Evolutionary conservation across 2,113 vertebrate species (phyloP), one percentile per base, ranked within the genome.

Genomic region (Halcyon senegalensis): DNA sequence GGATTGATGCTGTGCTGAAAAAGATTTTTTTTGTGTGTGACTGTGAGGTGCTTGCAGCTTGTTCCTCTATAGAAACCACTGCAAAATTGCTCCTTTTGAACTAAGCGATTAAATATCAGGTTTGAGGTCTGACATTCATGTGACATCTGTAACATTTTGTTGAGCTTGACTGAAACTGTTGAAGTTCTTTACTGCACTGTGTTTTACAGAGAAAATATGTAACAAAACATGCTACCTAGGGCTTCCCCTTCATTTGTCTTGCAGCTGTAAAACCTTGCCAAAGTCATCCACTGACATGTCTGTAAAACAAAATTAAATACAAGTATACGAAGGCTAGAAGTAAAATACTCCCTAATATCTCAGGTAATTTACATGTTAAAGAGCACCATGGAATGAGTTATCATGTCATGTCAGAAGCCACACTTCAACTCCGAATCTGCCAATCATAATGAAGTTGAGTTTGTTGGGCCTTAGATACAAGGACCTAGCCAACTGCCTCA

Each of bases 371-470:
- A 77, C 96, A 90, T n/a, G 81, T 93, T 95, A 93, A 95, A 67
- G 87, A 96, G 87, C 43, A 2, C 16, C 3, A 75, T 23, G 72
- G 91, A 95, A 90, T 86, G 94, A 96, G 88, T 97, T 93, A 95
- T 64, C 37, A 90, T 92, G 87, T 95, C 93, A 89, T 94, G 87
- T 96, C 92, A 90, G 93, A 86, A 96, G 87, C 94, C 95, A 93
- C 17, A n/a, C 93, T 97, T 84, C 79, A 83, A 84, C 94, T 62
- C 73, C 68, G 88, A 90, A 95, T 55, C 93, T 97, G 97, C 96
- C 95, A 95, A 89, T 96, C 95, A 92, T 91, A 85, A 51, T 82
- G 97, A 94, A 83, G 94, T 92, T 95, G 94, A 96, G 94, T 96
- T 96, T 96, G 93, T 80, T 84, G 93, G 95, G 87, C 88, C 91